These are phyloP conservation scores for Antrozous pallidus DNA, from an alignment of 2,797 vertebrate genomes.

Conservation along the genomic window DNA sequence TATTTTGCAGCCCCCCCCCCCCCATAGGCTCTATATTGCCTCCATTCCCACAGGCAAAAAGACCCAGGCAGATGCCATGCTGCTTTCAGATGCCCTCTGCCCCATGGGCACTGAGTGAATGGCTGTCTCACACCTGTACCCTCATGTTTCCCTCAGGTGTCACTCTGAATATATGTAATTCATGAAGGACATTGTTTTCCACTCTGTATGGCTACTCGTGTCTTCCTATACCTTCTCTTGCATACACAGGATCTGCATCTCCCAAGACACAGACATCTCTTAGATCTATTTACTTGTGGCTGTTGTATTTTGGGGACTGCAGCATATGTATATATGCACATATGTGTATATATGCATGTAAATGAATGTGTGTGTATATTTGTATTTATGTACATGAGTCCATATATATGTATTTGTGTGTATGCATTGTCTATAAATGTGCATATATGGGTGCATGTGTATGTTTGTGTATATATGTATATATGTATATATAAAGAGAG, in stretches of 20 bases:
- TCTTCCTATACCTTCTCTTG: neutral
- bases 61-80: rapidly evolving
- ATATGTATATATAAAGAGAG: neutral
- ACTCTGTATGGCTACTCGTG: neutral
- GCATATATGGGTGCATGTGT: neutral
- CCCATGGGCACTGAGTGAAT: rapidly evolving
- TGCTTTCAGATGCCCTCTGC: rapidly evolving
- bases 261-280: neutral
- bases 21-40: rapidly evolving
- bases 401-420: rapidly evolving
- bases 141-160: neutral
- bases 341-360: rapidly evolving
- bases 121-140: rapidly evolving
- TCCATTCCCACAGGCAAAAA: neutral
- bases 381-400: rapidly evolving
- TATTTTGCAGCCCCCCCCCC: neutral
- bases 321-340: neutral
- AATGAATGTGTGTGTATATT: neutral
- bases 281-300: neutral
- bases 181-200: neutral
- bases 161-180: neutral
- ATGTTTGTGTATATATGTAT: no score
- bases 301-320: neutral
- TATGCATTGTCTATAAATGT: neutral
- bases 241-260: neutral